phyloP scores from a whole-genome alignment of 2,888 invertebrate species.

The Cylindroiulus punctatus region DNA sequence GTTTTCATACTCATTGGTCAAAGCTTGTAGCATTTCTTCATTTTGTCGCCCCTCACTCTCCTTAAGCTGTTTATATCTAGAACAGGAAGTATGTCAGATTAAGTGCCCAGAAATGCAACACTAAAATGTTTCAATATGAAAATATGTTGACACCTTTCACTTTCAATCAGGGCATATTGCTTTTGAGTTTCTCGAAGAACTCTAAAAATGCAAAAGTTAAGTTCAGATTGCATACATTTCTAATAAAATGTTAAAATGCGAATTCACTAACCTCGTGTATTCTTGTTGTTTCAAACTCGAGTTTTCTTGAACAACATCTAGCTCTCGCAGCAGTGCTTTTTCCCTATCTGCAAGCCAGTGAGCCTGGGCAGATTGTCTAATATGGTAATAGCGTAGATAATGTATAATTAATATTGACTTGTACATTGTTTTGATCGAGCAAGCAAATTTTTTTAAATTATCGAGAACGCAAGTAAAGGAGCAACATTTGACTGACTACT shows the following conservation, averaged over 20 bases:
- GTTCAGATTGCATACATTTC: not conserved
- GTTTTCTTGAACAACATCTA: slow-evolving; percentile 47
- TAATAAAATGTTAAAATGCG: not conserved
- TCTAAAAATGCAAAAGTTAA: not conserved
- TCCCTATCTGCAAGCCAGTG: slow-evolving; percentile 56
- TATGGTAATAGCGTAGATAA: not conserved
- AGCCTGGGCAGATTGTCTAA: slow-evolving; percentile 48
- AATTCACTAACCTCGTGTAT: not conserved
- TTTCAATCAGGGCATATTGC: slow-evolving; percentile 39
- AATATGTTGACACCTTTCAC: not conserved
- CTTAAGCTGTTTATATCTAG: slow-evolving; percentile 28
- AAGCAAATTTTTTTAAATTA: too few species aligned
- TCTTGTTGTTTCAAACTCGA: slow-evolving; percentile 33
- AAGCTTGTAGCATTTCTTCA: slow-evolving; percentile 51
- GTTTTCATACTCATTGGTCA: slow-evolving; percentile 51
- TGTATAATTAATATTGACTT: too few species aligned
- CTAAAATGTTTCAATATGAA: not conserved
- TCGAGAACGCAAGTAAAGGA: too few species aligned
- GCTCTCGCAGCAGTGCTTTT: slow-evolving; percentile 44
- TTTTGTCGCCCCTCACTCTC: slow-evolving; percentile 52
- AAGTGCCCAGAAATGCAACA: not conserved
- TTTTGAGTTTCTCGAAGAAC: slow-evolving; percentile 43
- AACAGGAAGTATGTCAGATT: not conserved
- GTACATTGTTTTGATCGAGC: too few species aligned
- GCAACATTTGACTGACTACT: too few species aligned